These are phyloP conservation scores for Thelaira solivaga DNA, from an alignment of 2,888 invertebrate genomes.

Conservation along the genomic window DNA sequence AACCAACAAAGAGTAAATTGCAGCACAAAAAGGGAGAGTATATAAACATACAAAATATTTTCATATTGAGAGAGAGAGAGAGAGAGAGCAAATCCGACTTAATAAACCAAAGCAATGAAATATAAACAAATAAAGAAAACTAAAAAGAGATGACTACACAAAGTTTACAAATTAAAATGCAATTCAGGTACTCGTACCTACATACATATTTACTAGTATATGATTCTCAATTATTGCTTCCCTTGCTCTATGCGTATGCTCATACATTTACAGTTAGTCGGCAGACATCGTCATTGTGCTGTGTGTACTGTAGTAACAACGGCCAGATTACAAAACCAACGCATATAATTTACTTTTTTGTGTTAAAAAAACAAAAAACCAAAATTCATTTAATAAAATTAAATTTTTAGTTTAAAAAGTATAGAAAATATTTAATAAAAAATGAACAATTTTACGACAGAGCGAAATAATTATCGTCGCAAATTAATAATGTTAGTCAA, in stretches of 20 bases:
- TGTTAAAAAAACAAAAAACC: too few species aligned
- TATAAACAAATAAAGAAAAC: too few species aligned
- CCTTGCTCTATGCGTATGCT: conserved; percentile 43
- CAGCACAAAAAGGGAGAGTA: background rate
- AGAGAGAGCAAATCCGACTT: background rate
- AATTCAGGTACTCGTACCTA: too few species aligned
- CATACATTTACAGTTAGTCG: conserved; percentile 55
- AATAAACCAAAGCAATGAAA: background rate
- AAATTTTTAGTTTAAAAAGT: background rate
- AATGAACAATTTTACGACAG: conserved; percentile 51
- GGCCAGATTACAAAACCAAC: conserved; percentile 2
- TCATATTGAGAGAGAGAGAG: background rate
- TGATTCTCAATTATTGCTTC: conserved; percentile 14
- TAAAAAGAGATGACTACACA: conserved; percentile 6
- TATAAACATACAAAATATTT: conserved; percentile 51
- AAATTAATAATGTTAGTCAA: conserved; percentile 58
- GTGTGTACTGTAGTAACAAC: conserved; percentile 1
- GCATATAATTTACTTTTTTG: conserved; percentile 4
- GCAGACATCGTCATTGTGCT: conserved; percentile 48
- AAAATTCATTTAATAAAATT: background rate
- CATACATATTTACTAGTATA: too few species aligned
- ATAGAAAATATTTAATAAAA: too few species aligned
- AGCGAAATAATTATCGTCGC: conserved; percentile 58
- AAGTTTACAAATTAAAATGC: background rate
- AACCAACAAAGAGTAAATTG: background rate